A percentile compares a stretch with the other conserved stretches of the same genome.
Conservation (phyloP, 35 echinoderm and acorn worm genomes). For the Diadema setosum region DNA sequence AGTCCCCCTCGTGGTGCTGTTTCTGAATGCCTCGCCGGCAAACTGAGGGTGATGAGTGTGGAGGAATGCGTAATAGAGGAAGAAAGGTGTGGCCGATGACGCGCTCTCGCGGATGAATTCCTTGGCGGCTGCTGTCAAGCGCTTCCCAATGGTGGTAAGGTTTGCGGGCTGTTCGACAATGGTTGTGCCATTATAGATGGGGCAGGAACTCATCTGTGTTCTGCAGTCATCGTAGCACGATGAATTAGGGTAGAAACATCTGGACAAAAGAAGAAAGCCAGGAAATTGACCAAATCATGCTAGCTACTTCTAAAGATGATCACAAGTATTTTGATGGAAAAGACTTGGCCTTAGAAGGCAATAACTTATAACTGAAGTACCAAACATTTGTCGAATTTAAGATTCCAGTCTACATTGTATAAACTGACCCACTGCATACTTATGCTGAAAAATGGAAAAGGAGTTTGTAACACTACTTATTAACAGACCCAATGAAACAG, state of each 20-base stretch:
- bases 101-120: conserved; percentile 32
- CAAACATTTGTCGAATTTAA: no score
- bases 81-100: conserved; percentile 32
- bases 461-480: no score
- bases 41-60: conserved; percentile 64
- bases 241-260: conserved; percentile 57
- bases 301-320: no score
- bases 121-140: conserved; percentile 12
- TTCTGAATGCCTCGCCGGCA: conserved; percentile 60
- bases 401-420: no score
- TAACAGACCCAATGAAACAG: no score
- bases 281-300: no score
- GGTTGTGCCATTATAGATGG: conserved; percentile 48
- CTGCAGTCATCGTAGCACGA: conserved; percentile 15
- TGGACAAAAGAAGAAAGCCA: neutral
- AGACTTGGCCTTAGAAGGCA: no score
- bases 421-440: no score
- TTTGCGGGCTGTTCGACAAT: conserved; percentile 65
- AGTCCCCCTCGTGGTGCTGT: conserved; percentile 46
- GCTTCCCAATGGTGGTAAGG: conserved; percentile 31
- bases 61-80: conserved; percentile 73
- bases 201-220: conserved; percentile 22
- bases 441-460: no score
- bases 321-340: no score
- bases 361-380: no score